A percentile compares a stretch with the other conserved stretches of the same genome.
Conservation (phyloP, 2,888 invertebrate genomes). For the Fragum fragum region DNA sequence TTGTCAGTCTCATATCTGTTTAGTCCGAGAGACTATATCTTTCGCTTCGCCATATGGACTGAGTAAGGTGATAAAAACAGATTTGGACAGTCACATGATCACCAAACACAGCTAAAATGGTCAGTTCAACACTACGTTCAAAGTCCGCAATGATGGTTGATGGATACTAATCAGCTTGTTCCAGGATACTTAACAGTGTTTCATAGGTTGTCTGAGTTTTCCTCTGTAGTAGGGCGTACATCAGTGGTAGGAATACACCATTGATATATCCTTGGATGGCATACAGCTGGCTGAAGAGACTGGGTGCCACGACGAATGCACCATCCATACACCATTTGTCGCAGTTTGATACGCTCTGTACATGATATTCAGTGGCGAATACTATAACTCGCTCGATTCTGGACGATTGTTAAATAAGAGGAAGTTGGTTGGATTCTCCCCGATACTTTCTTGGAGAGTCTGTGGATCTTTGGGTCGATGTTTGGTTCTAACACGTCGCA, state of each 20-base stretch:
- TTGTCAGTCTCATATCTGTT: neutral
- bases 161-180: neutral
- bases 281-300: no score
- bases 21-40: constrained; percentile 19
- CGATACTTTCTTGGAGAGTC: neutral
- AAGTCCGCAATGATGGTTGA: constrained; percentile 4
- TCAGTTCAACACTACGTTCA: constrained; percentile 3
- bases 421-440: neutral
- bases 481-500: no score
- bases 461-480: no score
- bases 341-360: neutral
- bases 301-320: no score
- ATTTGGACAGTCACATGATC: no score
- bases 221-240: neutral
- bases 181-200: neutral
- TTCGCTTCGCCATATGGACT: neutral
- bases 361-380: no score
- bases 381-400: no score
- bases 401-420: no score
- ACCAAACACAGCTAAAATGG: constrained; percentile 8
- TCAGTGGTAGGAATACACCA: constrained; percentile 3
- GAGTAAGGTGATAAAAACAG: no score
- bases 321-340: no score
- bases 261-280: neutral
- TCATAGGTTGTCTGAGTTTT: no score